Percentiles rank a stretch among this genome's conserved stretches.
Conservation (phyloP, 2,113 vertebrate genomes). For the Naja naja region DNA sequence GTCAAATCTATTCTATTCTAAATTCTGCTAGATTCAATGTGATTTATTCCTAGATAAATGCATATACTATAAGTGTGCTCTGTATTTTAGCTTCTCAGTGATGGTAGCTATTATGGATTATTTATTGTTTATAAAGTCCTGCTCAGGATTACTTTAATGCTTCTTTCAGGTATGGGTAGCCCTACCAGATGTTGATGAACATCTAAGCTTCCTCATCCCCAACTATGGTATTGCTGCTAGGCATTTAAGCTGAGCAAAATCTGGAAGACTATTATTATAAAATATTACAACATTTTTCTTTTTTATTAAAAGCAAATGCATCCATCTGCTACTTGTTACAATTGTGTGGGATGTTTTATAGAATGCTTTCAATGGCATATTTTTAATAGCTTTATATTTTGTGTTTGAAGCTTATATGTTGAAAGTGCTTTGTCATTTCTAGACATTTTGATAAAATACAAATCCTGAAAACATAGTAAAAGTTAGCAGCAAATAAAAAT, state of each 20-base stretch:
- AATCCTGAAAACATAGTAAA: background rate
- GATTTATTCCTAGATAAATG: background rate
- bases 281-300: background rate
- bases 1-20: background rate
- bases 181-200: background rate
- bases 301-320: background rate
- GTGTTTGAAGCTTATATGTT: background rate
- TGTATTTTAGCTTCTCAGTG: background rate
- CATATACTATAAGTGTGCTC: background rate
- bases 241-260: background rate
- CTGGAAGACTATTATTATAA: background rate
- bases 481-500: background rate
- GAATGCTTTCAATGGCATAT: background rate
- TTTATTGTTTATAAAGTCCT: background rate
- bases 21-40: background rate
- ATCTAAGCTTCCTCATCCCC: background rate
- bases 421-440: constrained; percentile 1
- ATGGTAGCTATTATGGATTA: background rate
- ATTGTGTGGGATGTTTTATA: background rate
- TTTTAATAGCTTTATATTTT: background rate
- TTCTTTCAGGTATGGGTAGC: background rate
- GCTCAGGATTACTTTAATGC: background rate
- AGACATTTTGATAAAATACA: constrained; percentile 10
- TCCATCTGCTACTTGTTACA: background rate
- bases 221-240: background rate